These are phyloP conservation scores for Darevskia mixta DNA, from an alignment of 2,797 vertebrate species.

Conservation along the genomic window DNA sequence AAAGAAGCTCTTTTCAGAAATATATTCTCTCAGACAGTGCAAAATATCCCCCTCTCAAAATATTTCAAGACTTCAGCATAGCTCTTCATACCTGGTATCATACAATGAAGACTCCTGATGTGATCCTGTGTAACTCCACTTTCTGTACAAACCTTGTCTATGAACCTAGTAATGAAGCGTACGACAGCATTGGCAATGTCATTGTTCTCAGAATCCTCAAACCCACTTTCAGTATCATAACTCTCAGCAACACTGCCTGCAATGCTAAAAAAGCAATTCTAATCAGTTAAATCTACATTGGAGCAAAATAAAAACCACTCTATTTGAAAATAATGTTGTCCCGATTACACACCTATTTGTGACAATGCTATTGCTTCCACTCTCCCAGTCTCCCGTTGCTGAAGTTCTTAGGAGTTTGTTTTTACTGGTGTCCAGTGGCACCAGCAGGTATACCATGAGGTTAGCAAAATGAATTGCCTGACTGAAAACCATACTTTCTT, in stretches of 20 bases:
- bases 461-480: slow-evolving; percentile 99
- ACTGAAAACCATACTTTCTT: slow-evolving; percentile 98
- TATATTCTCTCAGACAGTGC: slow-evolving; percentile 2
- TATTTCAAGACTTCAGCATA: slow-evolving; percentile 1
- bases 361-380: slow-evolving; percentile 97
- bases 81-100: slow-evolving; percentile 93
- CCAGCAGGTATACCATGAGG: slow-evolving; percentile 97
- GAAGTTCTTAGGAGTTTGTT: slow-evolving; percentile 91
- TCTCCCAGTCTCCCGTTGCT: slow-evolving; percentile 94
- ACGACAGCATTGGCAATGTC: slow-evolving; percentile 94
- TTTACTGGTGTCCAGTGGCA: slow-evolving; percentile 95
- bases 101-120: slow-evolving; percentile 97
- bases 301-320: neutral
- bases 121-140: slow-evolving; percentile 98
- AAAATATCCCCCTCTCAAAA: neutral
- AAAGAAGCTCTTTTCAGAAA: slow-evolving; percentile 27
- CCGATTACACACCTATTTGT: slow-evolving; percentile 88
- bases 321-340: neutral
- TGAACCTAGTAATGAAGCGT: slow-evolving; percentile 94
- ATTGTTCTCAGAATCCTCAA: slow-evolving; percentile 95
- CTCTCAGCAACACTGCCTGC: slow-evolving; percentile 98
- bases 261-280: slow-evolving; percentile 81
- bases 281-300: neutral
- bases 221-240: slow-evolving; percentile 98
- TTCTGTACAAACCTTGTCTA: slow-evolving; percentile 98